phyloP scores from a whole-genome alignment of 2,113 vertebrate genomes.

The Petroica traversi region DNA sequence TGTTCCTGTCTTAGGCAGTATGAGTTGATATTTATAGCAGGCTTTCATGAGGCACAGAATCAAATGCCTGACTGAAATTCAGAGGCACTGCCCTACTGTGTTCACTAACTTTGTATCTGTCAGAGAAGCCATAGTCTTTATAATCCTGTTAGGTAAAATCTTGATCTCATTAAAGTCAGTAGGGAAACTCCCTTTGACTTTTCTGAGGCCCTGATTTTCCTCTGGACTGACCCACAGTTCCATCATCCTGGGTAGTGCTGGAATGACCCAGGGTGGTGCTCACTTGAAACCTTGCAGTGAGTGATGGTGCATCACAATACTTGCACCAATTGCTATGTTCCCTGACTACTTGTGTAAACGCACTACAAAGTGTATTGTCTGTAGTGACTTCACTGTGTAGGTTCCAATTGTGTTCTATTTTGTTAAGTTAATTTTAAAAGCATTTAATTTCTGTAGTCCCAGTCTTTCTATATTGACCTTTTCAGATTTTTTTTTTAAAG shows the following conservation, averaged over 20 bases:
- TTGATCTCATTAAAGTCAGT: not conserved
- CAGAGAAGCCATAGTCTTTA: not conserved
- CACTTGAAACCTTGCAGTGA: not conserved
- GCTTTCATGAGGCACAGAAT: slow-evolving; percentile 47
- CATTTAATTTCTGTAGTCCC: not conserved
- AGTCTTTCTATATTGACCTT: not conserved
- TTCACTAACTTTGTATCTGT: slow-evolving; percentile 45
- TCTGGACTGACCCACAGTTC: not conserved
- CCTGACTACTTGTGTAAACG: not conserved
- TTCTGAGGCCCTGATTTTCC: not conserved
- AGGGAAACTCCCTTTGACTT: not conserved
- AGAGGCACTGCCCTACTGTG: slow-evolving; percentile 4
- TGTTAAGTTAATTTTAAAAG: not conserved
- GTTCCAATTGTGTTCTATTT: not conserved
- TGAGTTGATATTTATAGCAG: slow-evolving; percentile 53
- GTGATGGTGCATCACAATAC: not conserved
- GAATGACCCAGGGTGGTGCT: not conserved
- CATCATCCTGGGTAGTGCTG: not conserved
- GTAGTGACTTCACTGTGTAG: not conserved
- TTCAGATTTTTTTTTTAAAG: not conserved
- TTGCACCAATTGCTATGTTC: not conserved
- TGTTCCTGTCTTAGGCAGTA: slow-evolving; percentile 52
- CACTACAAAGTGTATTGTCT: not conserved
- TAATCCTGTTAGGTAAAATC: slow-evolving; percentile 42
- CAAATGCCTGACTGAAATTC: slow-evolving; percentile 57